Base-by-base conservation (phyloP, 2,888 invertebrate genomes). In the Lasius fuliginosus region DNA sequence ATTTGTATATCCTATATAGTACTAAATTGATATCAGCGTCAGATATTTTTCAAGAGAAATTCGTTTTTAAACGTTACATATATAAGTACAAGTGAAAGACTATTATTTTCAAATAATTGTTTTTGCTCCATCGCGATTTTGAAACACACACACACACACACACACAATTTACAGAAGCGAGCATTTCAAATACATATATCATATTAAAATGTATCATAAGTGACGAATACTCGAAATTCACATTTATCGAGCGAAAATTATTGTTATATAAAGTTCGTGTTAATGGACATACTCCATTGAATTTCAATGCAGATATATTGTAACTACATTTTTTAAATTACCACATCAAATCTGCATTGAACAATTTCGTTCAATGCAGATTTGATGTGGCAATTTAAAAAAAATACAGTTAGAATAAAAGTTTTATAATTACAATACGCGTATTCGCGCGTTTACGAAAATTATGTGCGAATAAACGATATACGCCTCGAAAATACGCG, bases 191-290 rank as follows among this genome's bases (percentile, higher is more conserved):
- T 18, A 30, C 36, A 15, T 46, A 30, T 46, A 15, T 46, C 18
- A 23, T 46, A 60, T 60, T 79, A 60, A 69, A 58, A 71, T 36
- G 18, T 42, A 42, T 65, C 71, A 58, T 23, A 69, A 15, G 23
- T 23, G 58, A 58, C 27, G 73, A 79, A 71, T 58, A 73, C 40
- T 67, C 76, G 30, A 56, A 56, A 67, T 40, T 73, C 73, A 53
- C 8, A 46, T 46, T 79, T 33, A 36, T 18, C 40, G 18, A 71
- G 33, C 36, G 27, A 18, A 73, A 73, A 56, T 73, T 60, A 74
- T 62, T 36, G 23, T 36, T 60, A 36, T 46, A 71, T 73, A 60
- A 71, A 73, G 46, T 58, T 27, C 33, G 6, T 46, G 46, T 46
- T 73, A 74, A 81, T 49, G 74, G 15, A 15, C 56, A 58, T 71